Evolutionary conservation across 2,888 invertebrate species (phyloP), one percentile per base, ranked within the genome.

Genomic region (Dolichomitus sp.): DNA sequence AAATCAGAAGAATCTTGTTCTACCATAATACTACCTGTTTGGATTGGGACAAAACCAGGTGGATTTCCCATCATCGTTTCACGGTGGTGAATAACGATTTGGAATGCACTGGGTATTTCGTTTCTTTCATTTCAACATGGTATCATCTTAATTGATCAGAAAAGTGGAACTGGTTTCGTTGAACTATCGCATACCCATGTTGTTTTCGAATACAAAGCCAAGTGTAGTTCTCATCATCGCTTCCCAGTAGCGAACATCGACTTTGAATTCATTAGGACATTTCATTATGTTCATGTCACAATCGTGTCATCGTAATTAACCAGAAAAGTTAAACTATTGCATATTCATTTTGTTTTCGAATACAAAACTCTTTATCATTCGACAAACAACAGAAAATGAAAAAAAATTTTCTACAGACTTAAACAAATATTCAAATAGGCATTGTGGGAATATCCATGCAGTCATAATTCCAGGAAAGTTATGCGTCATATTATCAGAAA

Each of bases 31-130:
- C 66, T 50, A 12, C 63, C 40, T 40, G 50, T 48, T 63, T 27
- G 69, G 57, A 74, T 14, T 45, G 50, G 74, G 77, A 82, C 78
- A 78, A 81, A 81, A 77, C 68, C 54, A 30, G 68, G 48, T 37
- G 63, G 65, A 75, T 59, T 77, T 73, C 54, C 45, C 68, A 77
- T 77, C 50, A 33, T 37, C 52, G 33, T 52, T 42, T 81, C 73
- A 40, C 48, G 23, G 48, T 65, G 30, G 17, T 48, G 19, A 52
- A 66, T 69, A 70, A 52, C 70, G 65, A 66, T 30, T 14, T 30
- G 59, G n/a, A 59, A 59, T 59, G 59, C 59, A 17, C 57, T 74
- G 27, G 68, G 57, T 69, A 70, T 54, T 61, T 78, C 74, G 27
- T 40, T 33, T 61, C 19, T 45, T 69, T 79, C 42, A 48, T 82